Evolutionary conservation across 2,888 invertebrate species (phyloP), one percentile per base, ranked within the genome.

Genomic region (Drosophila histrio): DNA sequence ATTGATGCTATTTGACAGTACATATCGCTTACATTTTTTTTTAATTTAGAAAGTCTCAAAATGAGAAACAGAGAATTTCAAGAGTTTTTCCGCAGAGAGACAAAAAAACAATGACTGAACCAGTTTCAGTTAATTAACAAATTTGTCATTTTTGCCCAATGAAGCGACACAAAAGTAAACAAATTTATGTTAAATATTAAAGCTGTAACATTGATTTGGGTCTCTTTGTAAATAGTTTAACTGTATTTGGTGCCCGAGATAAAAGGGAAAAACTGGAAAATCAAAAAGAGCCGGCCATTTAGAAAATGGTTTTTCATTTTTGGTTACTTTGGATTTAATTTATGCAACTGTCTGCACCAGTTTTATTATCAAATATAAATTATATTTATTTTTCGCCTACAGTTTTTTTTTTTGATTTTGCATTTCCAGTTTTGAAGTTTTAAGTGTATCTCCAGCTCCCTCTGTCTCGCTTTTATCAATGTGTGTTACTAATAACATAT

Each of bases 91-190:
- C 43, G 22, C 30, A 24, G n/a, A 1, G 13, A 43, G 11, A 6
- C 8, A 24, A 22, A 44, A 49, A 38, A 13, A 26, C 44, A 62
- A 68, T 66, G 72, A 70, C 67, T 83, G 76, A 78, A 81, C 75
- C 79, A 78, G 85, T 87, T 87, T 66, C 32, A 15, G 68, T 63
- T 78, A 76, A 81, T 84, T 76, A 72, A 72, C 82, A 60, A 81
- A 83, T 83, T 81, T 78, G 72, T 87, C 82, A 83, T 78, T 73
- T 78, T 81, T 81, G 52, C 15, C 32, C 22, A 38, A 38, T 26
- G 26, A 30, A 50, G 11, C 24, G 24, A 49, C 39, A 38, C 7
- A 52, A 39, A 60, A 43, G 9, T 7, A 11, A 63, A 26, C 38
- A 50, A 59, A 53, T 53, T 58, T 50, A 60, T 54, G 50, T 54